These are phyloP conservation scores for Oscheius onirici DNA, from an alignment of 2,888 invertebrate genomes.

Conservation along the genomic window DNA sequence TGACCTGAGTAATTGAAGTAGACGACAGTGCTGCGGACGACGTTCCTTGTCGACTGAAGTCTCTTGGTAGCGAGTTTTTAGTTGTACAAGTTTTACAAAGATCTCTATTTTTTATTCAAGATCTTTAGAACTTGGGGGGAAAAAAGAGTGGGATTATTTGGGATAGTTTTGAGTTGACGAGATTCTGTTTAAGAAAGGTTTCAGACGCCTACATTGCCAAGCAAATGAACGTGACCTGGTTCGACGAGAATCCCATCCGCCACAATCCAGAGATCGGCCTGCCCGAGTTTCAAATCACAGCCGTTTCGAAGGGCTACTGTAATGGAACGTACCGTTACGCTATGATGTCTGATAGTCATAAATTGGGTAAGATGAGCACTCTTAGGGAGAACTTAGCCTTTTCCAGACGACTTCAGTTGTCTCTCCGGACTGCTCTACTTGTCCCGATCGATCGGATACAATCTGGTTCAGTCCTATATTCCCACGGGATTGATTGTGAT, in stretches of 20 bases:
- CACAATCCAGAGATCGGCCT: slow-evolving; percentile 68
- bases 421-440: slow-evolving; percentile 61
- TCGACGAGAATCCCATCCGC: slow-evolving; percentile 61
- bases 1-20: too few relatives aligned
- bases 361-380: slow-evolving; percentile 46
- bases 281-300: slow-evolving; percentile 63
- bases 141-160: too few relatives aligned
- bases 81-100: too few relatives aligned
- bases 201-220: slow-evolving; percentile 68
- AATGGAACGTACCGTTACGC: slow-evolving; percentile 66
- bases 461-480: slow-evolving; percentile 65
- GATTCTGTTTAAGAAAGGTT: too few relatives aligned
- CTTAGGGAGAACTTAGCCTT: neutral
- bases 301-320: slow-evolving; percentile 55
- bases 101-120: too few relatives aligned
- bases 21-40: too few relatives aligned
- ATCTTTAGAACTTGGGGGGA: neutral
- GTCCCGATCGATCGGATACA: slow-evolving; percentile 69
- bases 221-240: slow-evolving; percentile 70
- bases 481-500: slow-evolving; percentile 58
- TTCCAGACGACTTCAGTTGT: slow-evolving; percentile 67
- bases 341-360: slow-evolving; percentile 57
- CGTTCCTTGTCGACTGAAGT: too few relatives aligned
- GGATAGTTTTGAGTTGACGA: too few relatives aligned
- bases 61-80: too few relatives aligned